Conservation (phyloP, 2,888 invertebrate genomes). For the Trachelus stipa region DNA sequence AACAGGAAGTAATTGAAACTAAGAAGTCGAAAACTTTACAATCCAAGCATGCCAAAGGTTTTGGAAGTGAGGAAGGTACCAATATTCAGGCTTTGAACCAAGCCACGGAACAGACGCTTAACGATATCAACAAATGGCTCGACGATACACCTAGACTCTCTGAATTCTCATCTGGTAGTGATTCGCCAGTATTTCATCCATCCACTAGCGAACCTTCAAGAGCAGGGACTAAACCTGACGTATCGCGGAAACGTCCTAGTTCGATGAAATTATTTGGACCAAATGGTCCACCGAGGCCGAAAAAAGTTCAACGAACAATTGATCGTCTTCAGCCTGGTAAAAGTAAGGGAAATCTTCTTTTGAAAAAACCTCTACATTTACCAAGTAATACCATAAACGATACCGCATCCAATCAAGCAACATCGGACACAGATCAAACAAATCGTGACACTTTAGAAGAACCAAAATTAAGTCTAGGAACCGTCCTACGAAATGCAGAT, state of each 20-base stretch:
- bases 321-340: constrained; percentile 88
- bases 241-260: constrained; percentile 46
- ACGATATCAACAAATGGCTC: constrained; percentile 88
- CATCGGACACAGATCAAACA: constrained; percentile 74
- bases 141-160: constrained; percentile 85
- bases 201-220: constrained; percentile 69
- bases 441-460: constrained; percentile 65
- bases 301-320: constrained; percentile 83
- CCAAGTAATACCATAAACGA: constrained; percentile 68
- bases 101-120: constrained; percentile 78
- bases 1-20: background rate
- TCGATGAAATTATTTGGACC: constrained; percentile 58
- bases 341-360: constrained; percentile 83
- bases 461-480: constrained; percentile 86
- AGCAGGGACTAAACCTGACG: constrained; percentile 69
- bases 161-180: constrained; percentile 82
- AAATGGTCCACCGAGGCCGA: constrained; percentile 56
- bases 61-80: constrained; percentile 63
- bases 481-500: constrained; percentile 73
- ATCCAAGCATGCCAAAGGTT: constrained; percentile 54
- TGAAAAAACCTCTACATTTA: constrained; percentile 75
- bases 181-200: constrained; percentile 71
- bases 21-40: constrained; percentile 49
- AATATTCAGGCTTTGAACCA: constrained; percentile 77
- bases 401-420: constrained; percentile 68